Percentiles rank a stretch among this genome's conserved stretches.
These are phyloP conservation scores for Noctuana brunneofusca DNA, from an alignment of 2,888 invertebrate species.

Conservation along the genomic window DNA sequence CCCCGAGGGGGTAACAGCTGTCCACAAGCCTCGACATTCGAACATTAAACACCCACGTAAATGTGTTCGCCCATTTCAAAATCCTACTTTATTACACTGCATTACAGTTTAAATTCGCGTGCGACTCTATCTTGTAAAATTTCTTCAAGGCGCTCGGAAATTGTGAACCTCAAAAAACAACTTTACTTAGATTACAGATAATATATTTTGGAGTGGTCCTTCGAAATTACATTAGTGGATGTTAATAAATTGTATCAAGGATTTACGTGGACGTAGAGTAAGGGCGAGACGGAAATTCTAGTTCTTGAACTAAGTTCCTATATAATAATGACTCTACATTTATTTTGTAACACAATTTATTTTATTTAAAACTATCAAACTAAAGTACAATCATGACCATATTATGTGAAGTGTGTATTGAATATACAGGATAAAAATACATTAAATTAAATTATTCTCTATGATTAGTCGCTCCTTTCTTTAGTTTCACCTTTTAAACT, in stretches of 20 bases:
- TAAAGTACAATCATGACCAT: too few species aligned
- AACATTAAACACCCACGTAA: conserved; percentile 76
- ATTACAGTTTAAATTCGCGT: conserved; percentile 40
- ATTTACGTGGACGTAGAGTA: not conserved
- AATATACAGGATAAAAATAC: too few species aligned
- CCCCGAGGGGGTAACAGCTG: conserved; percentile 77
- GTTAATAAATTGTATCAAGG: not conserved
- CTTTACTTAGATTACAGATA: conserved; percentile 44
- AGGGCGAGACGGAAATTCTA: not conserved
- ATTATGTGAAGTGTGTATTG: too few species aligned
- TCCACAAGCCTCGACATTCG: conserved; percentile 69
- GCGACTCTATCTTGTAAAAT: conserved; percentile 22
- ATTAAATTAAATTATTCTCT: too few species aligned
- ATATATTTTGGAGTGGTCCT: conserved; percentile 42
- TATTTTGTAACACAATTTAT: not conserved
- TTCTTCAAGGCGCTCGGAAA: conserved; percentile 40
- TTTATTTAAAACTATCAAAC: not conserved
- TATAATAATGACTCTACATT: not conserved
- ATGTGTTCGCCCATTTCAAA: conserved; percentile 46
- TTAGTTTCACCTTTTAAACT: too few species aligned
- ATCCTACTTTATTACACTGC: conserved; percentile 38
- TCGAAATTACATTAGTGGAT: conserved; percentile 2
- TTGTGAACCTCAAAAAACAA: conserved; percentile 45
- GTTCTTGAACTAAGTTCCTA: not conserved
- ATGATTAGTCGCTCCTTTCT: too few species aligned